Conservation (phyloP, 2,797 vertebrate genomes). For the Buphagus erythrorhynchus region DNA sequence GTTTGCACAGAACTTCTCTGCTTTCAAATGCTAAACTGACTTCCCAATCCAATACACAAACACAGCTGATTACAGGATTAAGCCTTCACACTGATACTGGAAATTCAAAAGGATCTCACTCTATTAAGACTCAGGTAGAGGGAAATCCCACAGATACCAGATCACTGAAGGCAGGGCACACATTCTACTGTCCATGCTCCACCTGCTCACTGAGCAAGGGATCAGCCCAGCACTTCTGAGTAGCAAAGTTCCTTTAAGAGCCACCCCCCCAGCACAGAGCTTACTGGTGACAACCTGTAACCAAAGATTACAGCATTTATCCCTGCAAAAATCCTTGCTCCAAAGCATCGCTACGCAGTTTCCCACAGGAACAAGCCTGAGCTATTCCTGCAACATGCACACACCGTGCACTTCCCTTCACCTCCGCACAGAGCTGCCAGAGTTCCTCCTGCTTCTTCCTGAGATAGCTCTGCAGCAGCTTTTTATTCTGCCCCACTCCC, state of each 20-base stretch:
- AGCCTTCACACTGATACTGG: fast-evolving
- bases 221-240: neutral
- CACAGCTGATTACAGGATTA: neutral
- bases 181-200: neutral
- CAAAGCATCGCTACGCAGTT: neutral
- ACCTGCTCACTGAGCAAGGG: neutral
- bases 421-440: neutral
- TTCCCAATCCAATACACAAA: neutral
- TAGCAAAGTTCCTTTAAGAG: neutral
- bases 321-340: neutral
- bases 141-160: neutral
- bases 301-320: neutral
- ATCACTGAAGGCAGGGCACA: neutral
- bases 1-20: neutral
- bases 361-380: neutral
- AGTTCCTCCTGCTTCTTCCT: neutral
- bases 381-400: neutral
- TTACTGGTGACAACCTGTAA: neutral
- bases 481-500: neutral
- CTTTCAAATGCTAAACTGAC: neutral
- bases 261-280: fast-evolving
- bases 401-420: neutral
- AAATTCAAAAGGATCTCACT: neutral
- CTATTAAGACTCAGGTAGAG: neutral
- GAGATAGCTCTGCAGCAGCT: neutral